phyloP scores from a whole-genome alignment of 2,797 vertebrate genomes.

The Tenualosa thibaudeaui region DNA sequence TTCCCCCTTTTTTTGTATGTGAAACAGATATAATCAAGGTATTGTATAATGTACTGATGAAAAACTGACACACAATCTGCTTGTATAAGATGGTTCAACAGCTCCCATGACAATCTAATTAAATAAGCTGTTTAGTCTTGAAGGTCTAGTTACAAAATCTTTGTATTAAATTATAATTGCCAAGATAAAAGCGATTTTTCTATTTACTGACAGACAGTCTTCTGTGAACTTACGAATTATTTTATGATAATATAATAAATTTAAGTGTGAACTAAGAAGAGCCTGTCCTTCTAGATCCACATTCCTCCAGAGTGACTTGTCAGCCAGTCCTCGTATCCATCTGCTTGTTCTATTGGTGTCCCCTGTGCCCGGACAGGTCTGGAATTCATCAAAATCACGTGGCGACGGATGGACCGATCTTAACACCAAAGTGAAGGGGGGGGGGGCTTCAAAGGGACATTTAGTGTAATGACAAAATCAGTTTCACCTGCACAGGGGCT shows the following conservation, averaged over 20 bases:
- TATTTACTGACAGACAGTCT: not conserved
- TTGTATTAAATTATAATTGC: constrained; percentile 1
- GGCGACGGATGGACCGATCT: constrained; percentile 27
- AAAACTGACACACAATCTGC: not conserved
- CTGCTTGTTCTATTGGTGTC: constrained; percentile 8
- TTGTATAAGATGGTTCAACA: constrained; percentile 11
- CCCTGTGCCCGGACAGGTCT: constrained; percentile 24
- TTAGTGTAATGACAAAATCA: constrained; percentile 38
- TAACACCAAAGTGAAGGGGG: constrained; percentile 34
- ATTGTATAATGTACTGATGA: constrained; percentile 9
- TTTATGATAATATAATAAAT: too few species aligned
- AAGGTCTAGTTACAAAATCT: not conserved
- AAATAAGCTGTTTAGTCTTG: constrained; percentile 1
- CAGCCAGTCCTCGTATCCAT: constrained; percentile 26
- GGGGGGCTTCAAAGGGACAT: constrained; percentile 40
- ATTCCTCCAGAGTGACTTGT: not conserved
- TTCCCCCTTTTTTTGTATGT: not conserved
- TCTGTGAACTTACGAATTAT: not conserved
- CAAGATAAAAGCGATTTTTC: not conserved
- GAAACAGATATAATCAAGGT: not conserved
- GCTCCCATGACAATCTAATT: constrained; percentile 11
- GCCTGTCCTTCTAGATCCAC: constrained; percentile 12
- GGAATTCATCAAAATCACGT: constrained; percentile 32
- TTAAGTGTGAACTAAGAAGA: not conserved
- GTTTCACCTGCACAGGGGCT: constrained; percentile 41